Evolutionary conservation across 2,113 vertebrate species (phyloP), one percentile per base, ranked within the genome.

Genomic region (Orycteropus afer): DNA sequence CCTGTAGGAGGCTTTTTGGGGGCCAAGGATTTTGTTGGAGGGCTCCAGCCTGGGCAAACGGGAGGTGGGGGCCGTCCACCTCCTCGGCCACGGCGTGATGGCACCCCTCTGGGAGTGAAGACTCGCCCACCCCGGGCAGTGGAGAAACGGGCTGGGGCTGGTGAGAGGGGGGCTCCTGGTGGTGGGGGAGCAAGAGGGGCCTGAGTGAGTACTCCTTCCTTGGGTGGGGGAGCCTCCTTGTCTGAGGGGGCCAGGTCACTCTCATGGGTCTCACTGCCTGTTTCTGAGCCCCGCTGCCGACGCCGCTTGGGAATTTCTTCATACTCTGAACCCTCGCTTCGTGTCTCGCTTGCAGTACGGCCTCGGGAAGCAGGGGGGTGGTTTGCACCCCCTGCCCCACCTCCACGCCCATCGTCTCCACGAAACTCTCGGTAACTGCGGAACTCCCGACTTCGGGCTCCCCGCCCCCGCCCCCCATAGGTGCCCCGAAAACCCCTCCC

Each of bases 221-320:
- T 67, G 42, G 94, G 67, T 17, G 97, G 95, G 85, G 98, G 98
- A 34, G 99, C 98, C 61, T 99, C 99, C 93, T 99, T 99, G 97
- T 99, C 99, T 0, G 99, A 99, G 25, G 98, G 99, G 20, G 98
- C 98, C 5, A 98, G 96, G 23, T 99, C 99, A 2, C 98, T 99
- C 90, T 98, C 98, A 0, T 98, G 98, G 32, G 99, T 99, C 96
- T 99, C 99, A 0, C 99, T 99, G 93, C 99, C 99, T 0, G 99
- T 99, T 97, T 99, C 99, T 0, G 99, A 99, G 47, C 99, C 99
- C 5, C 99, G 98, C 95, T 99, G 99, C 61, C 99, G 95, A 6
- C 99, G 98, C n/a, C 99, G 98, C 96, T 99, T 99, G 55, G 99
- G 99, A 32, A 99, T 99, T 95, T 99, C 99, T 96, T 99, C 99